Conservation (phyloP, 2,888 invertebrate species). For the Pherbina coryleti region DNA sequence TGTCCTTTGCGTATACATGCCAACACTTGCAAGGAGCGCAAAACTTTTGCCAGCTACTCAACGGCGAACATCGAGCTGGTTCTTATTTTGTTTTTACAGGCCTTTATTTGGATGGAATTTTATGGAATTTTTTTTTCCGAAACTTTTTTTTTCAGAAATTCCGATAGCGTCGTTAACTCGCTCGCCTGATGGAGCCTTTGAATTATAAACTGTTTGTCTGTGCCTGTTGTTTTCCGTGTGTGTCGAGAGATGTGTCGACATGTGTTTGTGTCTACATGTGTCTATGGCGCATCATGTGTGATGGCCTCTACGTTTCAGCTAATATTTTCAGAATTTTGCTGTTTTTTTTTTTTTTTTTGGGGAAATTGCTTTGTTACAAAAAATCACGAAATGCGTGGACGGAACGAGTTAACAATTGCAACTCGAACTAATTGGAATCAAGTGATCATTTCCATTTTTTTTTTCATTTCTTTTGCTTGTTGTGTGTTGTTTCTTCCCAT, state of each 20-base stretch:
- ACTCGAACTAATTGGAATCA: slow-evolving; percentile 17
- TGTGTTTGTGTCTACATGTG: too few species aligned
- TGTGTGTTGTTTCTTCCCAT: not conserved
- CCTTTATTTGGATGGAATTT: not conserved
- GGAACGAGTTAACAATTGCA: slow-evolving; percentile 11
- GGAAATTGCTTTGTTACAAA: not conserved
- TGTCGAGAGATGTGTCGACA: not conserved
- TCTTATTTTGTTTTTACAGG: too few species aligned
- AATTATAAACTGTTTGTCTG: slow-evolving; percentile 19
- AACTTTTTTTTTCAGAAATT: not conserved
- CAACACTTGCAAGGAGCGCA: not conserved
- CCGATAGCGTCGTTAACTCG: not conserved
- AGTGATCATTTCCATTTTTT: not conserved
- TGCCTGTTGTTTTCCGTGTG: not conserved
- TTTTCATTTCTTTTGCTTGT: not conserved
- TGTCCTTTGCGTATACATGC: not conserved
- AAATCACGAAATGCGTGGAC: slow-evolving; percentile 5
- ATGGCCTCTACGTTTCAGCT: not conserved
- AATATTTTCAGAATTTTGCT: not conserved
- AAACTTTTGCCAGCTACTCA: too few species aligned
- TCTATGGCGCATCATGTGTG: too few species aligned
- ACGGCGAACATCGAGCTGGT: too few species aligned
- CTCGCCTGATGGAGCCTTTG: not conserved
- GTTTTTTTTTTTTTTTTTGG: not conserved
- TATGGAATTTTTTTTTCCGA: not conserved